Conservation (phyloP, 2,888 invertebrate species). For the Sarcophaga caerulescens region DNA sequence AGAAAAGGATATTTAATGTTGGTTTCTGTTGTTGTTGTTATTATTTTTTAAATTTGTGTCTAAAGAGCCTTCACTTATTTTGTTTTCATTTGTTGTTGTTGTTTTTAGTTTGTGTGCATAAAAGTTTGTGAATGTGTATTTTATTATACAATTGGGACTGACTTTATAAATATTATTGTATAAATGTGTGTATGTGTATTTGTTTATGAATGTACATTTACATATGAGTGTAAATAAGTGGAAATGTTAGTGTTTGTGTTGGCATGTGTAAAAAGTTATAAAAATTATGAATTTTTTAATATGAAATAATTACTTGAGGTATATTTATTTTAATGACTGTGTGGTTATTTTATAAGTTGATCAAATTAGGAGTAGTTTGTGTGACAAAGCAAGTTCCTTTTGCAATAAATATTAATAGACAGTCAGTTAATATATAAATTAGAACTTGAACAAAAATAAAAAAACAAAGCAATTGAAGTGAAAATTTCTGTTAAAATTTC, state of each 20-base stretch:
- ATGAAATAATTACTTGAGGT: slow-evolving; percentile 64
- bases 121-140: neutral
- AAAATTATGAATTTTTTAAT: slow-evolving; percentile 63
- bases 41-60: neutral
- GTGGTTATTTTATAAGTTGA: slow-evolving; percentile 33
- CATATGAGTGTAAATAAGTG: neutral
- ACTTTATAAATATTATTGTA: neutral
- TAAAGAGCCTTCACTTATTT: slow-evolving; percentile 38
- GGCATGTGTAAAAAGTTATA: neutral
- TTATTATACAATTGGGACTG: neutral
- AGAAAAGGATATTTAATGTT: neutral
- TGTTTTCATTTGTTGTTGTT: neutral
- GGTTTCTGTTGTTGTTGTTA: neutral
- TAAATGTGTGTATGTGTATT: neutral
- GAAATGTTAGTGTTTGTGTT: slow-evolving; percentile 25
- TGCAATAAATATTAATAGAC: no score
- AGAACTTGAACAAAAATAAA: no score
- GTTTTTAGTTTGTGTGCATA: neutral
- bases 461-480: no score
- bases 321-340: slow-evolving; percentile 62
- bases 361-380: slow-evolving; percentile 14
- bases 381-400: neutral
- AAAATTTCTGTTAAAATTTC: no score
- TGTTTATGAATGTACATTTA: neutral
- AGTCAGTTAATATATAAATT: no score